Evolutionary conservation across 2,797 vertebrate species (phyloP).

Genomic region (Rhinatrema bivittatum): DNA sequence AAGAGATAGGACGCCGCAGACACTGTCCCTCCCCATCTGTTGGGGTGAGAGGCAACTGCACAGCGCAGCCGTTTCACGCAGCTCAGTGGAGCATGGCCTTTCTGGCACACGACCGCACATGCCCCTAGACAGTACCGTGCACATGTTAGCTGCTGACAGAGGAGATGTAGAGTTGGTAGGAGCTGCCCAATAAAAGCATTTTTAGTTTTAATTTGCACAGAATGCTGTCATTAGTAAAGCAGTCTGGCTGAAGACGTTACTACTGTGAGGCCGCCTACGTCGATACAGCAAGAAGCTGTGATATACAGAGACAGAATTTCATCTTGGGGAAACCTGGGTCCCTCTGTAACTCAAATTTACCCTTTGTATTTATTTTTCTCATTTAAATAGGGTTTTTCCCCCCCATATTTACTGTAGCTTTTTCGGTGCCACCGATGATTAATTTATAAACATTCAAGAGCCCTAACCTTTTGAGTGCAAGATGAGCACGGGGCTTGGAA

Average conservation of each 20-base stretch:
- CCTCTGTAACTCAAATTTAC: no score
- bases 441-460: conserved; percentile 37
- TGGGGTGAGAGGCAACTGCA: no score
- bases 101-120: no score
- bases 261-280: conserved; percentile 12
- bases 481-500: conserved; percentile 35
- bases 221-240: conserved; percentile 20
- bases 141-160: no score
- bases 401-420: conserved; percentile 33
- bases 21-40: no score
- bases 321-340: no score
- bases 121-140: no score
- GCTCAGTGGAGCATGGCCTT: no score
- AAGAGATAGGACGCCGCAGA: conserved; percentile 10
- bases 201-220: conserved; percentile 23
- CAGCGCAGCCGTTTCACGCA: no score
- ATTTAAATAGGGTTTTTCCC: conserved; percentile 47
- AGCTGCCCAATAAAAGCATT: no score
- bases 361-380: conserved; percentile 38
- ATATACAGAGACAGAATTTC: no score
- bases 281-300: conserved; percentile 19
- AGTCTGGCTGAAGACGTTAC: conserved; percentile 25
- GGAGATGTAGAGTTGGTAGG: no score
- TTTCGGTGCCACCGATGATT: conserved; percentile 22
- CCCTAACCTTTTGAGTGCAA: conserved; percentile 39